Evolutionary conservation across 2,113 vertebrate species (phyloP), one percentile per base, ranked within the genome.

Genomic region (Numida meleagris): DNA sequence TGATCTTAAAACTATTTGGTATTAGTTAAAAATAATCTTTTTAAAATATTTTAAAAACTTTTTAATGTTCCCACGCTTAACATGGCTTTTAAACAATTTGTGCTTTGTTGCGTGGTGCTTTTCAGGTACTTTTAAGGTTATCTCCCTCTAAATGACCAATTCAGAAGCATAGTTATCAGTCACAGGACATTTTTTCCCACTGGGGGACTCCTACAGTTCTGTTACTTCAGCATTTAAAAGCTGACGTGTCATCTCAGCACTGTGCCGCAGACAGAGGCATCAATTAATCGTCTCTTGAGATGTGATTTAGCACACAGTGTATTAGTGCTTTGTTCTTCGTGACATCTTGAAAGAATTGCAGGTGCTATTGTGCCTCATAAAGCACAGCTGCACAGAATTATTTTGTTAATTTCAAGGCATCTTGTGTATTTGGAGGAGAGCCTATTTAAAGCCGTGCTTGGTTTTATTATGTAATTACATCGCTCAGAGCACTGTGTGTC

Each of bases 381-480:
- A 94, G 59, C 62, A 70, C 89, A 94, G 91, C 89, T 91, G 89
- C 89, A 89, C 63, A 83, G 79, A 95, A 93, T 95, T 93, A 70
- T 51, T 83, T n/a, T 85, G 71, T 84, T 67, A 50, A 90, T 89
- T 83, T 80, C 61, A 72, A 97, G 80, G 76, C 71, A 68, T 92
- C 91, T 87, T 74, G 67, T 91, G 73, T 86, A 82, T 87, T 96
- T 96, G 58, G 14, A 14, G 82, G 96, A 95, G 79, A 77, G 83
- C 31, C 72, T 96, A 89, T 93, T 97, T 95, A 90, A 95, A 96
- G 96, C 92, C 14, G 16, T 33, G 57, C 87, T 95, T 94, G 92
- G 62, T 92, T 89, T 96, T 95, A 78, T 96, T 92, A 86, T 85
- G 76, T 91, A 93, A 96, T 96, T 94, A 95, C 94, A 90, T 91